These are phyloP conservation scores for Smithornis capensis DNA, from an alignment of 2,113 vertebrate genomes.

Conservation along the genomic window DNA sequence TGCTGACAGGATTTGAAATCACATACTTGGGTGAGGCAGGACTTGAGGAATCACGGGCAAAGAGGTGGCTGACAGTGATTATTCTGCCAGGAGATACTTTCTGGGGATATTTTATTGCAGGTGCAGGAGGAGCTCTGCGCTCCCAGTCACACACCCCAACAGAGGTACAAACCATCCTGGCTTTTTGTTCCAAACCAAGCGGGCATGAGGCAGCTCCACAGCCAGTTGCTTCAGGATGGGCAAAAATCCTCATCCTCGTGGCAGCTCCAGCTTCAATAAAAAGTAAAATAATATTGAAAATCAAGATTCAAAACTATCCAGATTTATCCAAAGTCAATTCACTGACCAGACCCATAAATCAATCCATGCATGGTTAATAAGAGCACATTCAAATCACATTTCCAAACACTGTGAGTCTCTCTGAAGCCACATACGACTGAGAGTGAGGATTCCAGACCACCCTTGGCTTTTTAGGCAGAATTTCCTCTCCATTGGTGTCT, in stretches of 20 bases:
- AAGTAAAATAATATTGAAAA: not conserved
- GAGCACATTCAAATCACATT: constrained; percentile 33
- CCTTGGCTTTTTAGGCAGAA: not conserved
- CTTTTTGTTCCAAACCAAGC: not conserved
- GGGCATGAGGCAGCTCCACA: not conserved
- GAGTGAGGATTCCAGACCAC: constrained; percentile 9
- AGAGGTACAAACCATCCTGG: not conserved
- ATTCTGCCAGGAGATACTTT: not conserved
- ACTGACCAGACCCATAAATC: constrained; percentile 22
- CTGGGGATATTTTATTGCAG: not conserved
- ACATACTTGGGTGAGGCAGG: not conserved
- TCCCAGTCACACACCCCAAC: not conserved
- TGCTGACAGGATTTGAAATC: not conserved
- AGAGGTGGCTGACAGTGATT: not conserved
- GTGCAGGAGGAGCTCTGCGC: not conserved
- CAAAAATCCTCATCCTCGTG: constrained; percentile 4
- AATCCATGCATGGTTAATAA: constrained; percentile 29
- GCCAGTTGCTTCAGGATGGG: not conserved
- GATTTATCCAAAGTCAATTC: constrained; percentile 17
- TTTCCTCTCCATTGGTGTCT: not conserved
- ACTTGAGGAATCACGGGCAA: not conserved
- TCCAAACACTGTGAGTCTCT: not conserved
- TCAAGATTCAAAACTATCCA: not conserved
- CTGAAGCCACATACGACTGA: not conserved
- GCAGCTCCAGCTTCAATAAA: constrained; percentile 26